These are phyloP conservation scores for Bambusicola thoracicus DNA, from an alignment of 2,113 vertebrate genomes.

Conservation along the genomic window DNA sequence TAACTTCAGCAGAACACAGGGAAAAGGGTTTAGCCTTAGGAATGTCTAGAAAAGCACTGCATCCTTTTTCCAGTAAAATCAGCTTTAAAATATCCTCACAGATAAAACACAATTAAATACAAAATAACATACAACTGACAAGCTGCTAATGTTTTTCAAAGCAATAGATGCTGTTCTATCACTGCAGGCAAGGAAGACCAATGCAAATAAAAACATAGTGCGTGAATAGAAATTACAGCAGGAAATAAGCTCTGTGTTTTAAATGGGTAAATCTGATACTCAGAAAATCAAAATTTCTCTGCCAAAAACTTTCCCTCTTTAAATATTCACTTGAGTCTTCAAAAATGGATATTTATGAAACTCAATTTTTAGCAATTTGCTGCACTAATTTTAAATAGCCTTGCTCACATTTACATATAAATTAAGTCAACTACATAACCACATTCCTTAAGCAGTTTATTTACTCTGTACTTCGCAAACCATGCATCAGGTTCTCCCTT, in stretches of 20 bases:
- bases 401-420: slow-evolving; percentile 48
- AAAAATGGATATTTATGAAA: background rate
- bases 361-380: background rate
- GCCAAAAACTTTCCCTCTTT: background rate
- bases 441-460: slow-evolving; percentile 18
- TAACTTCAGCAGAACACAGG: background rate
- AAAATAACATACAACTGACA: background rate
- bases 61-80: background rate
- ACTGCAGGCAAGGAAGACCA: background rate
- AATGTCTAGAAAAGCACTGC: background rate
- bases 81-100: background rate
- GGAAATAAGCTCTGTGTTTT: background rate
- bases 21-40: background rate
- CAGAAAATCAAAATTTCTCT: background rate
- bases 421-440: background rate
- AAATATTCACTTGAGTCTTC: background rate
- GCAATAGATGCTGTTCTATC: background rate
- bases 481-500: background rate
- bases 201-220: background rate
- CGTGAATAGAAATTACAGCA: background rate
- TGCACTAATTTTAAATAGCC: slow-evolving; percentile 17
- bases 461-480: slow-evolving; percentile 14
- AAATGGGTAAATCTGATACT: background rate
- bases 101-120: background rate
- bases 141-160: background rate